phyloP scores from a whole-genome alignment of 2,113 vertebrate species.

The Pedionomus torquatus region DNA sequence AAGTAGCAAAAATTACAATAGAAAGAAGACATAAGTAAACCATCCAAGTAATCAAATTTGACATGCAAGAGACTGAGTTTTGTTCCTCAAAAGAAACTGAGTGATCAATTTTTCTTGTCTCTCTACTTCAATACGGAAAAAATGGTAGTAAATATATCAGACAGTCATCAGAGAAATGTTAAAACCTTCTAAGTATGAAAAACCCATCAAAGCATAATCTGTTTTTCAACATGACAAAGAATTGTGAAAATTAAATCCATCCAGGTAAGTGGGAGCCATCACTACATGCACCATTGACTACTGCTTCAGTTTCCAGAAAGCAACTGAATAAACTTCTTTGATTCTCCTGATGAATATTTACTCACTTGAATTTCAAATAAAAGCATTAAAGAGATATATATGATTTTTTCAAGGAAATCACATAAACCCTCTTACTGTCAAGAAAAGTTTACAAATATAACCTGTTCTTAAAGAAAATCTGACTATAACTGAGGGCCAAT shows the following conservation, averaged over 20 bases:
- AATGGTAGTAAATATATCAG: background rate
- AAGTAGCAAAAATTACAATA: background rate
- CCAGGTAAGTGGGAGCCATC: background rate
- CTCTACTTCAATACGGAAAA: background rate
- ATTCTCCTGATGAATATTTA: background rate
- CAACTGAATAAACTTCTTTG: background rate
- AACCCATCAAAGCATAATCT: background rate
- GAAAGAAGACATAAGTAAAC: background rate
- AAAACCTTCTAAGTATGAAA: background rate
- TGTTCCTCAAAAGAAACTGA: background rate
- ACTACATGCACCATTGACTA: background rate
- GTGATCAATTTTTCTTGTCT: background rate
- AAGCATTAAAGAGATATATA: background rate
- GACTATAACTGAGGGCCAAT: background rate
- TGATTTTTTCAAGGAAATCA: background rate
- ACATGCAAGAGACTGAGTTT: background rate
- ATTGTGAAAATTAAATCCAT: background rate
- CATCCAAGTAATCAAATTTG: background rate
- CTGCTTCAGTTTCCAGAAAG: background rate
- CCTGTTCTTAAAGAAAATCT: background rate
- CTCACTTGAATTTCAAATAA: background rate
- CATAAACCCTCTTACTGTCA: background rate
- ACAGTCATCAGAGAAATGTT: background rate
- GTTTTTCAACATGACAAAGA: background rate
- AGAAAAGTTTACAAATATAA: background rate